Conservation (phyloP, 2,888 invertebrate genomes). For the Shargacucullia verbasci region DNA sequence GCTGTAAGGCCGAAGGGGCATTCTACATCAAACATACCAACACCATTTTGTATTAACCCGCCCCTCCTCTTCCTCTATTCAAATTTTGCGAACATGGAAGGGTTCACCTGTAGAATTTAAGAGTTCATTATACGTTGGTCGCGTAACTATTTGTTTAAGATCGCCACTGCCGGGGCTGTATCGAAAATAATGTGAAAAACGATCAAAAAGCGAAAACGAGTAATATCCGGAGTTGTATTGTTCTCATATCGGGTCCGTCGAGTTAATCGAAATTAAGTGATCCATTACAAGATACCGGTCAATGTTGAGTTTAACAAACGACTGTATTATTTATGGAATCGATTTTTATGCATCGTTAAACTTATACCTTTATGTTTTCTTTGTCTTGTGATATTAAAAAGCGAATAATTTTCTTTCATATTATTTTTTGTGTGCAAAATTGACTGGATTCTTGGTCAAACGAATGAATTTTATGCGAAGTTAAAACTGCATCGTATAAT, state of each 20-base stretch:
- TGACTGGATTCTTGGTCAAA: constrained; percentile 16
- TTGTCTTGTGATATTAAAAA: constrained; percentile 47
- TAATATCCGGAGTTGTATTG: constrained; percentile 86
- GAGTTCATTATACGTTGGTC: constrained; percentile 62
- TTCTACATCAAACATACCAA: constrained; percentile 65
- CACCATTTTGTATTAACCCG: constrained; percentile 54
- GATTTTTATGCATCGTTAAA: constrained; percentile 77
- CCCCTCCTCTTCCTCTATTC: constrained; percentile 35
- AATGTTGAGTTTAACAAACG: constrained; percentile 74
- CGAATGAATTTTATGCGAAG: constrained; percentile 25
- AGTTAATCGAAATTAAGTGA: constrained; percentile 88
- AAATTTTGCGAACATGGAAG: constrained; percentile 39
- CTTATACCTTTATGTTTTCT: constrained; percentile 51
- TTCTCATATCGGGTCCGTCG: constrained; percentile 74
- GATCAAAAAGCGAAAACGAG: constrained; percentile 83
- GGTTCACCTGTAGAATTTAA: constrained; percentile 39
- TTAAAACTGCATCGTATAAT: too few species aligned
- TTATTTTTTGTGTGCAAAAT: constrained; percentile 41
- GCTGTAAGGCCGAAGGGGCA: constrained; percentile 70
- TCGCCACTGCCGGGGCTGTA: constrained; percentile 64
- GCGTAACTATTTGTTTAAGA: constrained; percentile 75
- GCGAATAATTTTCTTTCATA: constrained; percentile 44
- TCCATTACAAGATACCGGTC: constrained; percentile 85
- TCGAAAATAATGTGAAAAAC: constrained; percentile 81
- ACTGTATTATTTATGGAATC: constrained; percentile 79